Conservation (phyloP, 2,797 vertebrate species). For the Lutjanus campechanus region DNA sequence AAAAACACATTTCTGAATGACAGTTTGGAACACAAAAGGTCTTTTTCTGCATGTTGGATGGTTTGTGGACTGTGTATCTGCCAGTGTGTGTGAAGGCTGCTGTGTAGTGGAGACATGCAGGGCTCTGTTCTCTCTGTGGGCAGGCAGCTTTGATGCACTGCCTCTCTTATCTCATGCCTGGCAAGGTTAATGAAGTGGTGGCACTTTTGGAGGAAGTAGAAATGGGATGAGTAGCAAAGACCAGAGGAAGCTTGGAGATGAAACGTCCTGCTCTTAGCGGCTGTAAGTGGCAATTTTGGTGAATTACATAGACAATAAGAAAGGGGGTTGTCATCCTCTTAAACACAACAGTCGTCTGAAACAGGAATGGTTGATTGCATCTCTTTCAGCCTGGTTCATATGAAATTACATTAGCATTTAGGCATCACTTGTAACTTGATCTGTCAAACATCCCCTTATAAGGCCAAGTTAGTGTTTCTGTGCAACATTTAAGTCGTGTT, state of each 20-base stretch:
- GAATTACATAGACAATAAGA: constrained; percentile 90
- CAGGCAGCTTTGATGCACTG: constrained; percentile 87
- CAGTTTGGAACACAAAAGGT: constrained; percentile 76
- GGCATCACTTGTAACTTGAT: constrained; percentile 84
- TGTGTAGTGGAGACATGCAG: constrained; percentile 77
- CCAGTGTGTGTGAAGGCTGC: constrained; percentile 77
- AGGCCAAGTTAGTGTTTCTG: constrained; percentile 48
- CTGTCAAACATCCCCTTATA: constrained; percentile 77
- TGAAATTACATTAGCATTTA: constrained; percentile 89
- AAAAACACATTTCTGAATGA: constrained; percentile 64
- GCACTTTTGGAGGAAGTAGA: constrained; percentile 88
- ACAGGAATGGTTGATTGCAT: constrained; percentile 85
- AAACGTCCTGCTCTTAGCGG: constrained; percentile 86
- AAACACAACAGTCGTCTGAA: constrained; percentile 85
- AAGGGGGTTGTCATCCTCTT: constrained; percentile 86
- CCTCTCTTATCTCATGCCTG: constrained; percentile 88
- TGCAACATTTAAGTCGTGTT: constrained; percentile 46
- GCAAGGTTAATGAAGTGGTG: constrained; percentile 91
- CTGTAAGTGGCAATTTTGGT: constrained; percentile 90
- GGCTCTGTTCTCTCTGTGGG: constrained; percentile 85
- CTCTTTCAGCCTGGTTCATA: constrained; percentile 85
- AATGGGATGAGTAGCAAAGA: constrained; percentile 88
- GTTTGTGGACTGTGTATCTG: constrained; percentile 64
- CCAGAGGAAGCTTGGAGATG: constrained; percentile 89
- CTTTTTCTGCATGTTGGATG: constrained; percentile 64